Percentiles rank a stretch among this genome's conserved stretches.
Conservation (phyloP, 1,140 invertebrate genomes). For the Paraescarpia echinospica region DNA sequence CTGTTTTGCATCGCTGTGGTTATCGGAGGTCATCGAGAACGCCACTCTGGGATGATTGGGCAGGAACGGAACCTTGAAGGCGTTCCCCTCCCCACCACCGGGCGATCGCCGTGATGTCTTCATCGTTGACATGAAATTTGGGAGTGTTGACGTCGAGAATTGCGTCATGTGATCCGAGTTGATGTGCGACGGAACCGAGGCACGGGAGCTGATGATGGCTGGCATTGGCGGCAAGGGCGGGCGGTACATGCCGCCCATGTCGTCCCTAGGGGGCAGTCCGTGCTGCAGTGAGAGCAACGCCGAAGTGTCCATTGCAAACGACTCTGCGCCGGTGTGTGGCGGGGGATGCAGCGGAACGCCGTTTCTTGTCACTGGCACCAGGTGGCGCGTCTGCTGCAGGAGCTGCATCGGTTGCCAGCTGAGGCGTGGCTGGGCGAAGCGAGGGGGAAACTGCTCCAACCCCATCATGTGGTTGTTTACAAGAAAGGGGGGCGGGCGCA, state of each 20-base stretch:
- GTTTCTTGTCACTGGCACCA: background rate
- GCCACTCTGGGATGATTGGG: conserved; percentile 23
- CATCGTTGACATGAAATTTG: background rate
- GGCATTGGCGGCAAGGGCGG: background rate
- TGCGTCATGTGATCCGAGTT: background rate
- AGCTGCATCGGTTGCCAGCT: background rate
- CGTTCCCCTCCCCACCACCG: conserved; percentile 18
- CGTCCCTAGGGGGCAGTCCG: background rate
- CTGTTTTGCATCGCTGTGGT: conserved; percentile 35
- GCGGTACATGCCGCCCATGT: background rate
- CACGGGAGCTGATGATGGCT: background rate
- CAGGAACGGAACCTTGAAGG: conserved; percentile 45
- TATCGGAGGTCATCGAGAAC: background rate
- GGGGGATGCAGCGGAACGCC: conserved; percentile 14
- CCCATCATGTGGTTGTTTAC: background rate
- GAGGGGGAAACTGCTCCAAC: background rate
- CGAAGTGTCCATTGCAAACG: background rate
- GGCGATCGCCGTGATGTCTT: background rate
- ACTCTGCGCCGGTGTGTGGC: background rate
- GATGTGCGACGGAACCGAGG: background rate
- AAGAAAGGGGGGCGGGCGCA: background rate
- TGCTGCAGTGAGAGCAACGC: background rate
- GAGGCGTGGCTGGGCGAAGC: background rate
- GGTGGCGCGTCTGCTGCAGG: background rate
- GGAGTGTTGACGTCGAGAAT: background rate